Base-by-base conservation (phyloP, 1,140 invertebrate genomes). In the Hirudo medicinalis region DNA sequence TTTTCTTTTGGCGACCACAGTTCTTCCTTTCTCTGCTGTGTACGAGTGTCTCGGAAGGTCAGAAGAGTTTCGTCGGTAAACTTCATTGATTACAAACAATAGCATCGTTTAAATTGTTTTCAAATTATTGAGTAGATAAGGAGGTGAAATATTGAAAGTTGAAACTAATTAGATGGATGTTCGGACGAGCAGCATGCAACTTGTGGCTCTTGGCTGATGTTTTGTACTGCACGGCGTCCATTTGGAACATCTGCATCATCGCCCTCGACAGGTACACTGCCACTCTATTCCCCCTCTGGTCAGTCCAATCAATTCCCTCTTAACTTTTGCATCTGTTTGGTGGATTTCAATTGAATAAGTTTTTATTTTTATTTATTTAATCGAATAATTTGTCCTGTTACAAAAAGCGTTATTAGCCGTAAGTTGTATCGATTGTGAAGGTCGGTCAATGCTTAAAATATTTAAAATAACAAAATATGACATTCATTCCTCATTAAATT, bases 151-250 rank as follows among this genome's bases (percentile, higher is more conserved):
- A 36, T 36, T 36, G 32, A 36, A 36, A 36, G 32, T 36, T 36
- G 32, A 2, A 36, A 36, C 6, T 36, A 6, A 27, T 11, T 17
- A 55, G 71, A 8, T 75, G 73, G 73, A 29, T 71, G 0, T 70
- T 75, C 54, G 74, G 74, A 22, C 71, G 69, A 32, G 49, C 53
- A 5, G 68, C 75, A 29, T 77, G 76, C 66, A 70, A 76, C 70
- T 55, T 75, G 20, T 77, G 76, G 76, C 57, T 77, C 11, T 43
- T 55, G 13, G 69, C 72, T 0, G 82, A 83, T 75, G 81, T 83
- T 6, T 73, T 83, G n/a, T 81, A 80, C 72, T 83, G 81, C 74
- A 83, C 81, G 13, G 82, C 82, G 6, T 82, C 81, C 25, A 82
- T 83, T 32, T 83, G 82, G 82, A 80, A 81, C 25, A 72, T 83